These are phyloP conservation scores for Himalopsyche anomala DNA, from an alignment of 2,888 invertebrate species.

Conservation along the genomic window DNA sequence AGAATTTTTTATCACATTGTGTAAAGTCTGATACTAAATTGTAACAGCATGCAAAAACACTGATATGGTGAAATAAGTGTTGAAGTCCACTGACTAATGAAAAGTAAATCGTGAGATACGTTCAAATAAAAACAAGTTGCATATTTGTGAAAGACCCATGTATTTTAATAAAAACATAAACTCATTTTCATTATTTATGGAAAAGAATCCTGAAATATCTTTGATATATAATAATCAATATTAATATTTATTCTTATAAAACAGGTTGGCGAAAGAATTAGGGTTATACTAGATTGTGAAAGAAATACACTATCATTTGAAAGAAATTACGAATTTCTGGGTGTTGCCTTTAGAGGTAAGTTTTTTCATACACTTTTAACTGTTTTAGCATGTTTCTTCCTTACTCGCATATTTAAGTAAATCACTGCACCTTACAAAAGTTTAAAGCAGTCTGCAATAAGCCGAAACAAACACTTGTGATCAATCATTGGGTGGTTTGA, in stretches of 20 bases:
- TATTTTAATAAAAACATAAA: neutral
- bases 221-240: neutral
- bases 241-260: neutral
- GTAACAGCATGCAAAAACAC: too few relatives aligned
- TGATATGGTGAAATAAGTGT: neutral
- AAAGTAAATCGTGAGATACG: neutral
- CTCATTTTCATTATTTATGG: slow-evolving; percentile 17
- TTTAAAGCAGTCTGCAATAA: too few relatives aligned
- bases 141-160: too few relatives aligned
- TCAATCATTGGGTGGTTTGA: too few relatives aligned
- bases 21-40: too few relatives aligned
- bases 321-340: slow-evolving; percentile 98
- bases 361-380: neutral
- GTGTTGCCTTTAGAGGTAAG: slow-evolving; percentile 96
- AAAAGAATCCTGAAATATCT: neutral
- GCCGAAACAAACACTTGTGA: too few relatives aligned
- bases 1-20: too few relatives aligned
- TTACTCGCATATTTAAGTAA: too few relatives aligned
- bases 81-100: too few relatives aligned
- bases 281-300: slow-evolving; percentile 98
- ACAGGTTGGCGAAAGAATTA: slow-evolving; percentile 96
- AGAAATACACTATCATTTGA: slow-evolving; percentile 98
- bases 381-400: too few relatives aligned
- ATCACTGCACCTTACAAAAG: too few relatives aligned
- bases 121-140: too few relatives aligned